Evolutionary conservation across 2,888 invertebrate species (phyloP).

Genomic region (Dendrolimus houi): DNA sequence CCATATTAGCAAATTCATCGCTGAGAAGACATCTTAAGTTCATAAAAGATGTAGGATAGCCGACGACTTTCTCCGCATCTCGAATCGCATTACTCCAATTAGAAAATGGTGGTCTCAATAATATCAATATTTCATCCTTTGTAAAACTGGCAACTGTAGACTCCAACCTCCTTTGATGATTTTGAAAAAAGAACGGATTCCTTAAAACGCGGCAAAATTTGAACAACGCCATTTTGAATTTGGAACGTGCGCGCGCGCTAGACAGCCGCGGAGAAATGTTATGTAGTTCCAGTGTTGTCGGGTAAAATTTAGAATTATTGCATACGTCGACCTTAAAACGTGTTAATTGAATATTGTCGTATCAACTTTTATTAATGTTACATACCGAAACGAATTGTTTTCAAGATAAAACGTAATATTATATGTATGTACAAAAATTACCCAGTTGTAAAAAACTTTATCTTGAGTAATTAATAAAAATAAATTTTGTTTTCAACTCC

Average conservation of each 20-base stretch:
- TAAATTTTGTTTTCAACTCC: no score
- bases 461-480: no score
- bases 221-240: constrained; percentile 40
- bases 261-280: constrained; percentile 14
- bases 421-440: no score
- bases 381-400: no score
- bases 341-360: no score
- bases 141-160: constrained; percentile 65
- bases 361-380: no score
- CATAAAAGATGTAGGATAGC: constrained; percentile 77
- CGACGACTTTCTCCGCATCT: constrained; percentile 71
- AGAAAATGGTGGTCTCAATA: constrained; percentile 59
- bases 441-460: no score
- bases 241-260: constrained; percentile 16
- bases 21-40: constrained; percentile 76
- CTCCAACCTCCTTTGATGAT: constrained; percentile 37
- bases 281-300: constrained; percentile 8
- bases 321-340: no score
- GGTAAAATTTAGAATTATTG: neutral
- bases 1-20: constrained; percentile 78
- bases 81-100: constrained; percentile 67
- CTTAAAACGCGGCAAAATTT: constrained; percentile 53
- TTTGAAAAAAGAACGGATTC: constrained; percentile 56
- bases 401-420: no score
- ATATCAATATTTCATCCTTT: constrained; percentile 61